Evolutionary conservation across 2,113 vertebrate genomes (phyloP).

Genomic region (Corapipo altera): DNA sequence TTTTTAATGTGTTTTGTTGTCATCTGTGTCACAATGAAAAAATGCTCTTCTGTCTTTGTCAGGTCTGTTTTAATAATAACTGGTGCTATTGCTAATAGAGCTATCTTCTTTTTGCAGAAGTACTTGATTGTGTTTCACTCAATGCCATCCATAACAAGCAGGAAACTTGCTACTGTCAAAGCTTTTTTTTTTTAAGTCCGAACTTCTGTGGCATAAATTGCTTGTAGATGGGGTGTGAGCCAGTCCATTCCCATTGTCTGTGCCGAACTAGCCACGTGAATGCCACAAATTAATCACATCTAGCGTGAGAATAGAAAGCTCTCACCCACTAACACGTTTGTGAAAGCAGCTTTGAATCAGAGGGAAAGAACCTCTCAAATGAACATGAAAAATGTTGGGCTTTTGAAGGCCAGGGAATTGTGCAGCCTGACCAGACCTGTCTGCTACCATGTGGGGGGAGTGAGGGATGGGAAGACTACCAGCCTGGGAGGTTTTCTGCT

Average conservation of each 20-base stretch:
- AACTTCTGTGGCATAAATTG: constrained; percentile 77
- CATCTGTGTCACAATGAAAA: neutral
- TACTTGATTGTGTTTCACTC: neutral
- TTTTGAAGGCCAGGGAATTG: constrained; percentile 74
- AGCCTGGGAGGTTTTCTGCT: constrained; percentile 75
- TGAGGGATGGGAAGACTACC: constrained; percentile 69
- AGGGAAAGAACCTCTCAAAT: constrained; percentile 79
- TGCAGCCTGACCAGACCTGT: constrained; percentile 74
- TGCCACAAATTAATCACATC: constrained; percentile 93
- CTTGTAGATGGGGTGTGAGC: constrained; percentile 84
- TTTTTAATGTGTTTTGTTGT: neutral
- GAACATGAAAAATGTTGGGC: constrained; percentile 82
- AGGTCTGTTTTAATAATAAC: constrained; percentile 5
- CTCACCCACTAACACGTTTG: constrained; percentile 74
- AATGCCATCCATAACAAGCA: neutral
- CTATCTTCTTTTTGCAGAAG: neutral
- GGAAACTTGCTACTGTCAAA: constrained; percentile 43
- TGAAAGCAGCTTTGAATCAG: constrained; percentile 73
- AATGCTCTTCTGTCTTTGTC: neutral
- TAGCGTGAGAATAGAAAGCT: constrained; percentile 79
- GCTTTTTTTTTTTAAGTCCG: constrained; percentile 63
- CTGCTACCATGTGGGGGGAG: constrained; percentile 75
- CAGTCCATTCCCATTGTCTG: constrained; percentile 87
- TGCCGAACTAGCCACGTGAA: constrained; percentile 79
- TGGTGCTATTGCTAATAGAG: neutral